Base-by-base conservation (phyloP, 2,113 vertebrate genomes). In the Microtus oregoni region DNA sequence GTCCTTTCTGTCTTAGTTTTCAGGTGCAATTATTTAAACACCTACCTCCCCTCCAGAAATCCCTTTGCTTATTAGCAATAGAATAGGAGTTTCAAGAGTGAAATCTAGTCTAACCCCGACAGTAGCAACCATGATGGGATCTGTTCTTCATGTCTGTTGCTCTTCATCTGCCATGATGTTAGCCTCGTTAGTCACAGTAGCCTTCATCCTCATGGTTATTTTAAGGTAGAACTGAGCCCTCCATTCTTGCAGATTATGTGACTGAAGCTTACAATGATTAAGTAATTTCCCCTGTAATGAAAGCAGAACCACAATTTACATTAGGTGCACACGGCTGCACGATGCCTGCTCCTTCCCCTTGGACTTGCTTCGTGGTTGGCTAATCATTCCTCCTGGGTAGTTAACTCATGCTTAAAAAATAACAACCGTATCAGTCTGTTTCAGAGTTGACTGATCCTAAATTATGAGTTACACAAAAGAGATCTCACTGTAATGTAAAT, bases 381-480 rank as follows among this genome's bases (percentile, higher is more conserved):
- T 73, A 47, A 55, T 86, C 75, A 50, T 52, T 72, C 70, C 88
- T 65, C n/a, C 75, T 47, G 81, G 76, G 30, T 93, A 55, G n/a
- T 89, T 92, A 96, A 89, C 86, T 94, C 94, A 61, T 61, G 26
- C 79, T 96, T 91, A 55, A 85, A 86, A 92, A 82, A 79, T 38
- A 79, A 92, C 50, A 58, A 22, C 44, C 19, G 0, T 50, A 93
- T 86, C 30, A 24, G 14, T 85, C 70, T 65, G 75, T 50, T 86
- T 93, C 87, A 87, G 82, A 89, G 92, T 93, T 94, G 83, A 90
- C 13, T 87, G 95, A 82, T 75, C 50, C 75, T 95, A 76, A 92
- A 72, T 85, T 88, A 87, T 79, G 88, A 93, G 47, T 87, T 70
- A 52, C 20, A 76, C 73, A 90, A 63, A 87, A 70, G 28, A 86